phyloP scores from a whole-genome alignment of 2,797 vertebrate genomes.

The Betta splendens region DNA sequence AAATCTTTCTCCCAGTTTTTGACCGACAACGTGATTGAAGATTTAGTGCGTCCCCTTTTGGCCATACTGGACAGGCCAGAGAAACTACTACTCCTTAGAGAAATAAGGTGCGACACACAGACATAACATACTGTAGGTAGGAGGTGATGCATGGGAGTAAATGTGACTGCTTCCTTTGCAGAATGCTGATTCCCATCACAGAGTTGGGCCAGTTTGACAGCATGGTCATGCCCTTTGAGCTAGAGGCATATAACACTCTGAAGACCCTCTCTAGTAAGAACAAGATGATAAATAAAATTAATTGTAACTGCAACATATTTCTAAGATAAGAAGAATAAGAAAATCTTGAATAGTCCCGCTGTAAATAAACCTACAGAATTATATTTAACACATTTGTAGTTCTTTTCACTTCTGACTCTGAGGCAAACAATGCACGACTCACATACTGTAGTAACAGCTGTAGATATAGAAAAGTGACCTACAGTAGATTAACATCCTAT shows the following conservation, averaged over 20 bases:
- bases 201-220: slow-evolving; percentile 92
- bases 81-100: slow-evolving; percentile 91
- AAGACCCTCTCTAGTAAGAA: slow-evolving; percentile 88
- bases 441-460: background rate
- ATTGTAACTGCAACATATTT: too few relatives aligned
- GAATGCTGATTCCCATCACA: slow-evolving; percentile 84
- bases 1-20: slow-evolving; percentile 80
- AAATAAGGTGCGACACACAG: slow-evolving; percentile 84
- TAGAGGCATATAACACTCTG: slow-evolving; percentile 93
- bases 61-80: slow-evolving; percentile 93
- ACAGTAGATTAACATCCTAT: background rate
- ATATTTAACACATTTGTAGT: too few relatives aligned
- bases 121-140: background rate
- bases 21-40: slow-evolving; percentile 87
- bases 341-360: too few relatives aligned
- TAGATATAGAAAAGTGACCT: background rate
- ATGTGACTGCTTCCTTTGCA: slow-evolving; percentile 44
- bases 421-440: too few relatives aligned
- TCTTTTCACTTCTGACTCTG: too few relatives aligned
- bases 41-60: slow-evolving; percentile 91
- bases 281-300: background rate
- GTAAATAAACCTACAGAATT: too few relatives aligned
- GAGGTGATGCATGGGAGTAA: background rate
- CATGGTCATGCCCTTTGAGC: slow-evolving; percentile 92
- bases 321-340: too few relatives aligned